Evolutionary conservation across 2,113 vertebrate species (phyloP), one percentile per base, ranked within the genome.

Genomic region (Lophura nycthemera): DNA sequence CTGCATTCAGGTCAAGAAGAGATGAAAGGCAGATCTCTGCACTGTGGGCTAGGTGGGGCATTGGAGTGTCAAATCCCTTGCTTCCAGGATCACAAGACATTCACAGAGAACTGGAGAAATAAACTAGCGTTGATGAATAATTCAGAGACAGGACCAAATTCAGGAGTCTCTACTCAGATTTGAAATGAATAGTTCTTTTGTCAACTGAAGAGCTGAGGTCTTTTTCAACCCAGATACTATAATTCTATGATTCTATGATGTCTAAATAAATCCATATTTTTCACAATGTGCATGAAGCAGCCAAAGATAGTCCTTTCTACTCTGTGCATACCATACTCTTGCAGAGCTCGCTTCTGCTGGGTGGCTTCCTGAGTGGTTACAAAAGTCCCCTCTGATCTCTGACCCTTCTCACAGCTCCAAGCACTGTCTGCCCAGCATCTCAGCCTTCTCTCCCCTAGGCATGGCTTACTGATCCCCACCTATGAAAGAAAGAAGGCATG

Each of bases 91-190:
- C 57, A 82, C 65, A 88, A 52, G 57, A 19, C 3, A 0, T 74
- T 91, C 73, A 42, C 63, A 48, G 47, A 52, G 57, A 93, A 21
- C 20, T 60, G 27, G n/a, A 91, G 69, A 71, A 88, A 77, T 78
- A 75, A 90, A 88, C 36, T 36, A 38, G 18, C 24, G 72, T 32
- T 79, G 57, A 93, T 88, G n/a, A 96, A 88, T 91, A 88, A 90
- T 93, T 86, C 80, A 91, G 81, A 78, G 40, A 71, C 61, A 65
- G 88, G 57, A 45, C 61, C n/a, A 43, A 43, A 43, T 43, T 43
- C 42, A 16, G 47, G 40, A 81, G 67, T 43, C 0, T 0, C 57
- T 81, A 22, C 36, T 86, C 60, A 90, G 52, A 78, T 24, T 47
- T 75, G 61, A 88, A 91, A 81, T 12, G 10, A 81, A 73, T 36